Evolutionary conservation across 1,140 invertebrate species (phyloP).

Genomic region (Drosophila mauritiana): DNA sequence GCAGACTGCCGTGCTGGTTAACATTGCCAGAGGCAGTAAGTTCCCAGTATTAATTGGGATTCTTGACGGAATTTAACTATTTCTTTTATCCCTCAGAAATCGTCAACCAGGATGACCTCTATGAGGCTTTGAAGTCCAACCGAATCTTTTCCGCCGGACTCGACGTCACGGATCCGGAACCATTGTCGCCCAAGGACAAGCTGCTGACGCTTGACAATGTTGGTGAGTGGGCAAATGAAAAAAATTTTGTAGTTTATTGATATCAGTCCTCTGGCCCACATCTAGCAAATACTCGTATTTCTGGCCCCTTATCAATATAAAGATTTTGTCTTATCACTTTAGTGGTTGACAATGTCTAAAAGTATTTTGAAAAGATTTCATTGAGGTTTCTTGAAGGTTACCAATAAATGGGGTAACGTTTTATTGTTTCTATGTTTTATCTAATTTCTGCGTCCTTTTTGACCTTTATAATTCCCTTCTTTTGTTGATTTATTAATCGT

Average conservation of each 20-base stretch:
- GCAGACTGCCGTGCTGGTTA: conserved; percentile 91
- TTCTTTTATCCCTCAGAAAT: conserved; percentile 86
- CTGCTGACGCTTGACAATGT: conserved; percentile 92
- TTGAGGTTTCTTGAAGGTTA: conserved; percentile 70
- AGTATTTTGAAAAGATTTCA: conserved; percentile 40
- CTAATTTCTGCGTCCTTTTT: not conserved
- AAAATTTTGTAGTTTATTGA: conserved; percentile 8
- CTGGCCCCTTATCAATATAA: conserved; percentile 39
- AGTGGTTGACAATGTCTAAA: conserved; percentile 27
- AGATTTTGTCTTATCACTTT: conserved; percentile 46
- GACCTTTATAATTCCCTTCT: not conserved
- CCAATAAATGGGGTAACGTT: not conserved
- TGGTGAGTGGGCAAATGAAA: conserved; percentile 86
- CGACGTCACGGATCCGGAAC: conserved; percentile 97
- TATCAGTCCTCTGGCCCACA: conserved; percentile 12
- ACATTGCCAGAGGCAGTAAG: conserved; percentile 91
- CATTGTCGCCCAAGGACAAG: conserved; percentile 91
- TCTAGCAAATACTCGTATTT: conserved; percentile 11
- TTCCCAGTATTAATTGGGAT: too few species aligned
- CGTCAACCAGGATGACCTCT: conserved; percentile 92
- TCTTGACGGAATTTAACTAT: conserved; percentile 52
- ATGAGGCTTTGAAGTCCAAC: conserved; percentile 90
- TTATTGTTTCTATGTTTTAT: not conserved
- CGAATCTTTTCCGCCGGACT: conserved; percentile 95
- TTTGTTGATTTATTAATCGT: not conserved